These are phyloP conservation scores for Lypha dubia DNA, from an alignment of 2,888 invertebrate genomes.

Conservation along the genomic window DNA sequence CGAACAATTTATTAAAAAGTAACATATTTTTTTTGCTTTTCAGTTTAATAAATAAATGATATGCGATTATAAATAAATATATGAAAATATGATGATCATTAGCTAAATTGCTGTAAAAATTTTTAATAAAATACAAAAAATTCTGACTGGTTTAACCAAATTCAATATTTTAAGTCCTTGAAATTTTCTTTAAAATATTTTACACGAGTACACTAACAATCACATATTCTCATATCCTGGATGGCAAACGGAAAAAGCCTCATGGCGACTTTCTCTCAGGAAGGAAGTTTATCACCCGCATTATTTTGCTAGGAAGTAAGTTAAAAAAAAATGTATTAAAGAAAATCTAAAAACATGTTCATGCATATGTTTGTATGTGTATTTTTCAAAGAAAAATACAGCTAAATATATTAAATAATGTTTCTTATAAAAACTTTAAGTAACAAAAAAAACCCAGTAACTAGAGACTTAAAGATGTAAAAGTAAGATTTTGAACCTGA, in stretches of 20 bases:
- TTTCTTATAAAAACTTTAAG: constrained; percentile 34
- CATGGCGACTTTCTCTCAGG: constrained; percentile 24
- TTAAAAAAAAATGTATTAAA: constrained; percentile 31
- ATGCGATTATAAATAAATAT: too few species aligned
- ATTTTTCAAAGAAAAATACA: neutral
- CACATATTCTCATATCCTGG: neutral
- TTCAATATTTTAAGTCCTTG: neutral
- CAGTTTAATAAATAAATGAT: too few species aligned
- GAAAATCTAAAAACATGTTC: neutral
- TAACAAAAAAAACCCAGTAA: constrained; percentile 26
- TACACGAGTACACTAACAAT: neutral
- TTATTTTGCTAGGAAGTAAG: neutral
- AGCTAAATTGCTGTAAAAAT: too few species aligned
- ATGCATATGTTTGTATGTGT: too few species aligned
- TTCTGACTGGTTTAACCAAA: neutral
- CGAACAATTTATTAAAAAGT: too few species aligned
- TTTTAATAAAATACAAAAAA: too few species aligned
- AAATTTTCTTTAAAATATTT: neutral
- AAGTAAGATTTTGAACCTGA: constrained; percentile 25
- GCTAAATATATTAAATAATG: constrained; percentile 2
- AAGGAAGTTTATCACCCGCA: constrained; percentile 2
- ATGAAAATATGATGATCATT: too few species aligned
- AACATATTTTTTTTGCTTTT: too few species aligned
- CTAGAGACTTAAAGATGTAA: constrained; percentile 9
- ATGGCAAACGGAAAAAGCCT: constrained; percentile 3